A percentile compares a stretch with the other conserved stretches of the same genome.
phyloP scores from a whole-genome alignment of 2,888 invertebrate genomes.

The Drosophila formosana region DNA sequence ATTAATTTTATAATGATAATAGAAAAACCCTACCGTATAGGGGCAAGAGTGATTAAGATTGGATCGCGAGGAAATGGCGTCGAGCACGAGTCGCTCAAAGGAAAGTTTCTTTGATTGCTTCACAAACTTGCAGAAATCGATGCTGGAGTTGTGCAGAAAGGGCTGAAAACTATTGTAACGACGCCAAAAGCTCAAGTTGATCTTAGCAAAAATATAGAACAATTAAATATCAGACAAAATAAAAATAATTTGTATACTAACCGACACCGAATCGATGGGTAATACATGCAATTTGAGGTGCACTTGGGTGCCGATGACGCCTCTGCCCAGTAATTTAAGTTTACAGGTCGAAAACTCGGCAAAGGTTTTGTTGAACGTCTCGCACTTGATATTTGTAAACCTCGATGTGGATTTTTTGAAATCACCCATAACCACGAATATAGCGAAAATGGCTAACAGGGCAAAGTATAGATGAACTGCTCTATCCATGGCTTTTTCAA shows the following conservation, averaged over 20 bases:
- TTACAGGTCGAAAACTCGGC: neutral
- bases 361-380: neutral
- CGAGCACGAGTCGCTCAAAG: neutral
- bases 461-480: neutral
- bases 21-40: neutral
- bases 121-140: neutral
- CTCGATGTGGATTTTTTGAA: neutral
- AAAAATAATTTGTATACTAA: neutral
- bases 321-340: neutral
- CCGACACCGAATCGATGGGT: neutral
- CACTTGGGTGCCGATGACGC: neutral
- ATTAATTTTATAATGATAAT: neutral
- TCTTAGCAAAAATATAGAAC: neutral
- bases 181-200: neutral
- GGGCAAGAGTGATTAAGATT: neutral
- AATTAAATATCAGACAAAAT: neutral
- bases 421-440: neutral
- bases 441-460: neutral
- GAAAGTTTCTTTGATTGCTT: neutral
- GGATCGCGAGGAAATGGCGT: neutral
- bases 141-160: neutral
- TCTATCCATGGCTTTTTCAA: neutral
- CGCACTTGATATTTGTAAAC: neutral
- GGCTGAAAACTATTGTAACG: neutral
- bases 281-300: neutral